A percentile compares a stretch with the other conserved stretches of the same genome.
Conservation (phyloP, 2,797 vertebrate genomes). For the Glyptemys insculpta region DNA sequence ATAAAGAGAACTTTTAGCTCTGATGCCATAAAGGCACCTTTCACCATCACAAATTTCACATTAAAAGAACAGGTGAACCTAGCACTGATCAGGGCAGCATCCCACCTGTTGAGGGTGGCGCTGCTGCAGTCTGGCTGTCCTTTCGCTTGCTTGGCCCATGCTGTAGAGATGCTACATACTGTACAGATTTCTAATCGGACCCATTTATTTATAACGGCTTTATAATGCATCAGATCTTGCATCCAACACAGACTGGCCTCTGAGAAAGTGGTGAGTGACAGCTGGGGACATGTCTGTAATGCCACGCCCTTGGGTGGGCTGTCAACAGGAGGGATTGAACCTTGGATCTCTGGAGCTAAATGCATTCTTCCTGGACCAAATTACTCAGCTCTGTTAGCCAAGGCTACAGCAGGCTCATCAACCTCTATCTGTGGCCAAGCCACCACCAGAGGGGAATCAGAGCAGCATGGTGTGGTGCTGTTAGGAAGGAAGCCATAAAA, state of each 20-base stretch:
- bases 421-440: background rate
- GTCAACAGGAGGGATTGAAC: fast-evolving
- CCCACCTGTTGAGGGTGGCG: fast-evolving
- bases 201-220: background rate
- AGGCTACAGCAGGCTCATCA: background rate
- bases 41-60: background rate
- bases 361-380: too few species aligned
- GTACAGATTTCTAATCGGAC: too few species aligned
- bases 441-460: background rate
- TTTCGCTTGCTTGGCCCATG: background rate
- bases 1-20: background rate
- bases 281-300: background rate
- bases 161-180: too few species aligned
- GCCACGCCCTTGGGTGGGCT: fast-evolving
- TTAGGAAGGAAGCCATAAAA: too few species aligned
- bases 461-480: background rate
- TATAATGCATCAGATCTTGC: background rate
- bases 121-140: background rate
- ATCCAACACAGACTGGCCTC: background rate
- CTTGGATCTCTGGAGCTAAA: too few species aligned
- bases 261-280: background rate
- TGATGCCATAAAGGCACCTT: background rate
- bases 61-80: background rate
- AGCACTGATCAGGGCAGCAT: background rate
- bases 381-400: too few species aligned